Conservation (phyloP, 2,113 vertebrate genomes). For the Narcine bancroftii region DNA sequence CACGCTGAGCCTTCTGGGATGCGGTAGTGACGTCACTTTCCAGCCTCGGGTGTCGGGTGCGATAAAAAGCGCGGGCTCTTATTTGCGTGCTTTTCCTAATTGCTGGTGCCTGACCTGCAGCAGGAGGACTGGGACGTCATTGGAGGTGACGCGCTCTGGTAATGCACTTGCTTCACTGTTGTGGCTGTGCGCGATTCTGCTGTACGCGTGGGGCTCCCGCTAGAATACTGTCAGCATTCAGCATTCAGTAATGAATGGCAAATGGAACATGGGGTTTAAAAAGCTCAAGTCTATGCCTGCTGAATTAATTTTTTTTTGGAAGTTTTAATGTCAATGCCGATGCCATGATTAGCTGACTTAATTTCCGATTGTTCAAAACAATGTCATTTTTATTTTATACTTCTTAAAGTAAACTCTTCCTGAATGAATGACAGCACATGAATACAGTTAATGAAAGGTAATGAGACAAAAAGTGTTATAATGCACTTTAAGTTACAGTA, state of each 20-base stretch:
- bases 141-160: too few species aligned
- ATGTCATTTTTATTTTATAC: neutral
- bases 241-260: neutral
- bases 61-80: too few species aligned
- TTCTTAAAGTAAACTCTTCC: neutral
- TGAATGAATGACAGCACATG: neutral
- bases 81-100: too few species aligned
- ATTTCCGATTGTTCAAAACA: neutral
- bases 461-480: constrained; percentile 4
- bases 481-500: neutral
- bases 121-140: too few species aligned
- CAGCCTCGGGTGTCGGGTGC: too few species aligned
- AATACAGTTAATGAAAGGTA: neutral
- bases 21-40: too few species aligned
- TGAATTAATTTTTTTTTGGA: neutral
- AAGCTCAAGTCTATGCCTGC: neutral
- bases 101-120: too few species aligned
- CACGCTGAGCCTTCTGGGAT: too few species aligned
- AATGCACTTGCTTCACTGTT: too few species aligned
- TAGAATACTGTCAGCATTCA: too few species aligned
- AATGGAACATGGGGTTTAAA: neutral
- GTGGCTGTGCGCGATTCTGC: too few species aligned
- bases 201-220: too few species aligned
- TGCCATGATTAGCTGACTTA: neutral
- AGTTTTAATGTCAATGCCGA: neutral